Evolutionary conservation across 2,888 invertebrate genomes (phyloP).

Genomic region (Crossocerus cetratus): DNA sequence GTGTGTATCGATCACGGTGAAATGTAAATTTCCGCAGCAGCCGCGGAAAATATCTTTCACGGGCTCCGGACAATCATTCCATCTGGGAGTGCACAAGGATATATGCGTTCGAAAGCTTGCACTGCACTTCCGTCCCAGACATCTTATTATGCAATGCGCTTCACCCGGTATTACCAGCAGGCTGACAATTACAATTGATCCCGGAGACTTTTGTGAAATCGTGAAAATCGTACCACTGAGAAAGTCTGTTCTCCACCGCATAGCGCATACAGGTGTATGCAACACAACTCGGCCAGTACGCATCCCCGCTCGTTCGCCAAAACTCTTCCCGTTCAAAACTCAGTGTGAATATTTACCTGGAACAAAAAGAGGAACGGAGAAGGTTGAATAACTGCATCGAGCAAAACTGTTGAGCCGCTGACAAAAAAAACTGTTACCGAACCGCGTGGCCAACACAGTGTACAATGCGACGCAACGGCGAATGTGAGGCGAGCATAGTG

Average conservation of each 20-base stretch:
- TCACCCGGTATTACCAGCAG: too few species aligned
- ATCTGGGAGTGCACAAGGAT: conserved; percentile 15
- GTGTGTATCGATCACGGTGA: conserved; percentile 44
- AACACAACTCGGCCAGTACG: too few species aligned
- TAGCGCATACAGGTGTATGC: too few species aligned
- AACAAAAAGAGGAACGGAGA: neutral
- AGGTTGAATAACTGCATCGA: neutral
- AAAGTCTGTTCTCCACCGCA: too few species aligned
- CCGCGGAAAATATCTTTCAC: conserved; percentile 48
- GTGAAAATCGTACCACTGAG: too few species aligned
- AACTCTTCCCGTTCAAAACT: neutral
- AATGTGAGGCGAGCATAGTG: too few species aligned
- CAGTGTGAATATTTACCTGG: conserved; percentile 20
- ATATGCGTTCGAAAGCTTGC: neutral
- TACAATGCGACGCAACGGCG: neutral
- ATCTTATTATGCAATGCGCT: too few species aligned
- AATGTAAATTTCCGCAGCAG: conserved; percentile 46
- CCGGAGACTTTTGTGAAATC: too few species aligned
- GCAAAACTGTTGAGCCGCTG: conserved; percentile 5
- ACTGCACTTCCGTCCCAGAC: conserved; percentile 16
- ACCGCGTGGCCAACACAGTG: neutral
- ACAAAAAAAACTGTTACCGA: neutral
- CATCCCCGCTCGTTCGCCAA: too few species aligned
- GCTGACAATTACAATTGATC: too few species aligned
- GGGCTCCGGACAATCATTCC: conserved; percentile 28